Conservation (phyloP, 2,797 vertebrate genomes). For the Sebastes minor region DNA sequence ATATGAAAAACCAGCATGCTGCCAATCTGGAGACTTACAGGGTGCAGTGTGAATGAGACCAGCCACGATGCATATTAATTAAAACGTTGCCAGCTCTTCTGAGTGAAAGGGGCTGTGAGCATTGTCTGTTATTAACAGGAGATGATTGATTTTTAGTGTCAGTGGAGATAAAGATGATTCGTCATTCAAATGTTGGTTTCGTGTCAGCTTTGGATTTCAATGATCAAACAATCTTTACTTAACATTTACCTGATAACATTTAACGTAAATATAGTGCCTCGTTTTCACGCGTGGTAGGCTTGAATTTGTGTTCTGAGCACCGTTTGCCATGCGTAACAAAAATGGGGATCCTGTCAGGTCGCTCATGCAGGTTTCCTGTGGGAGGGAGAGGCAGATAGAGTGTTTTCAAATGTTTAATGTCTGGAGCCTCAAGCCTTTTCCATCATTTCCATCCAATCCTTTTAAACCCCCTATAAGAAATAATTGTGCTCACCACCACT, state of each 20-base stretch:
- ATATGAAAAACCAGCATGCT: constrained; percentile 74
- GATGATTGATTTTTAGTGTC: constrained; percentile 23
- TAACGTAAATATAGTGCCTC: not conserved
- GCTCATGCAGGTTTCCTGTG: constrained; percentile 81
- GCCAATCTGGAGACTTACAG: constrained; percentile 72
- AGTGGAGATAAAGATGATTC: constrained; percentile 4
- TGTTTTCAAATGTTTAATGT: constrained; percentile 7
- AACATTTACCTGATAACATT: not conserved
- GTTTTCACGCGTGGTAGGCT: not conserved
- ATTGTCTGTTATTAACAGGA: constrained; percentile 28
- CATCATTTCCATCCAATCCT: not conserved
- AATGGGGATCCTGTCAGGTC: constrained; percentile 67
- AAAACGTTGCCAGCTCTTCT: constrained; percentile 45
- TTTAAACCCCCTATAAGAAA: not conserved
- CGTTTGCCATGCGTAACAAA: constrained; percentile 68
- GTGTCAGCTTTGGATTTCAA: not conserved
- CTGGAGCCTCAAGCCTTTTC: not conserved
- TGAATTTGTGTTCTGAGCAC: constrained; percentile 22
- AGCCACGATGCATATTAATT: constrained; percentile 64
- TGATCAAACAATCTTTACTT: not conserved
- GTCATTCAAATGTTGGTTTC: constrained; percentile 5
- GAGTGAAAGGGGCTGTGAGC: constrained; percentile 7
- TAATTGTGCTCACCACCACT: not conserved
- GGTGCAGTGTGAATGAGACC: constrained; percentile 62
- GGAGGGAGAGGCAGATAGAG: not conserved